phyloP scores from a whole-genome alignment of 2,797 vertebrate genomes.

The Labeo calbasu region DNA sequence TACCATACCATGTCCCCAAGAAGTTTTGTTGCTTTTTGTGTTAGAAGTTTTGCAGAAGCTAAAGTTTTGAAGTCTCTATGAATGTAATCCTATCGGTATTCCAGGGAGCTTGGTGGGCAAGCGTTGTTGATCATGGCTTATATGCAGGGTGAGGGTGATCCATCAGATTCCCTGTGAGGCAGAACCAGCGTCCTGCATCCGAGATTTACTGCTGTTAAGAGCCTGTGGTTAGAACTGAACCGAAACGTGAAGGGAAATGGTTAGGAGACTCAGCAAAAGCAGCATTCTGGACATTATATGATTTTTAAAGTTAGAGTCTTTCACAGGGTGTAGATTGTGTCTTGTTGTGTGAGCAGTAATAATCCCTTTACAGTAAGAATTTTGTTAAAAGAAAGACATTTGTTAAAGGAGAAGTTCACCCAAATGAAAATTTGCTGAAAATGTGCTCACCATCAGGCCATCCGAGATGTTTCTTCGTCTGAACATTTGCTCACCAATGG shows the following conservation, averaged over 20 bases:
- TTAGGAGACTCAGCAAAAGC: not conserved
- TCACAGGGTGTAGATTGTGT: not conserved
- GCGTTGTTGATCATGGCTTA: constrained; percentile 7
- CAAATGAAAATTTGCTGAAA: not conserved
- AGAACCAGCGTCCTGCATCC: constrained; percentile 1
- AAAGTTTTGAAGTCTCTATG: not conserved
- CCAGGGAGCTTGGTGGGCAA: not conserved
- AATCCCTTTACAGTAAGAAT: not conserved
- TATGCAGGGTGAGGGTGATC: constrained; percentile 22
- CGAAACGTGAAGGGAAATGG: not conserved
- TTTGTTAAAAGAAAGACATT: not conserved
- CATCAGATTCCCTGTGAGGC: constrained; percentile 33
- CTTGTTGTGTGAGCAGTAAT: not conserved
- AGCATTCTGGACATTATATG: not conserved
- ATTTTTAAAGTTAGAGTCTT: not conserved
- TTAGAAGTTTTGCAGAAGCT: not conserved
- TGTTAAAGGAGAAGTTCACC: not conserved
- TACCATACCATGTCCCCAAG: not conserved
- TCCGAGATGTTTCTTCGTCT: not conserved
- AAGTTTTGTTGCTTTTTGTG: not conserved
- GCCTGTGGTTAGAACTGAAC: not conserved
- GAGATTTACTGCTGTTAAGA: constrained; percentile 21
- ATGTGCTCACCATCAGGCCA: not conserved
- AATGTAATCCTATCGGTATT: constrained; percentile 22
- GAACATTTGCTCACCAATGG: not conserved